Percentiles rank a stretch among this genome's conserved stretches.
These are phyloP conservation scores for Eonycteris spelaea DNA, from an alignment of 2,113 vertebrate genomes.

Conservation along the genomic window DNA sequence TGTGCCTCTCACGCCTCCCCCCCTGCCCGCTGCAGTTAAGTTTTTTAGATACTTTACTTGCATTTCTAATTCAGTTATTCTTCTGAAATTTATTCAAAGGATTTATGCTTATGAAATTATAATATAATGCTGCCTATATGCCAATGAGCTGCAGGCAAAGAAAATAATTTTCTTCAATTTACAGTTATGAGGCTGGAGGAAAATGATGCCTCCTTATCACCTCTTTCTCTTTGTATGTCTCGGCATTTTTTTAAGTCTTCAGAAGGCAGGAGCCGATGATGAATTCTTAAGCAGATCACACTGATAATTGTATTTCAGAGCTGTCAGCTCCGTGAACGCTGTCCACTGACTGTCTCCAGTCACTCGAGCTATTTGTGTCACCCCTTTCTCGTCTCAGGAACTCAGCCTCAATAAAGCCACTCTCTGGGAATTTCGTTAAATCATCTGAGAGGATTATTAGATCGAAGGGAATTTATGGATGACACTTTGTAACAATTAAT, in stretches of 20 bases:
- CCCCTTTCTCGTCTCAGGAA: conserved; percentile 77
- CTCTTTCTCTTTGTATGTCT: conserved; percentile 85
- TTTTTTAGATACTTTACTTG: conserved; percentile 87
- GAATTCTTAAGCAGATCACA: conserved; percentile 97
- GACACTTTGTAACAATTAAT: conserved; percentile 99
- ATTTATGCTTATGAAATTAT: conserved; percentile 92
- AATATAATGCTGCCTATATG: conserved; percentile 90
- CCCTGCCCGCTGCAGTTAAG: conserved; percentile 79
- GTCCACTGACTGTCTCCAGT: conserved; percentile 88
- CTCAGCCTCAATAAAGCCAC: conserved; percentile 90
- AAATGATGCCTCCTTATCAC: conserved; percentile 86
- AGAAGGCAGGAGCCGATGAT: conserved; percentile 89
- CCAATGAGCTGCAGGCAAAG: conserved; percentile 91
- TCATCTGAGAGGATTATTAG: conserved; percentile 94
- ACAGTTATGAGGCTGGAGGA: conserved; percentile 88
- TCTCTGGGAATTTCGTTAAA: conserved; percentile 89
- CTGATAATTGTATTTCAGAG: conserved; percentile 98
- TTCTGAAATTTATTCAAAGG: conserved; percentile 91
- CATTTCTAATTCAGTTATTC: conserved; percentile 90
- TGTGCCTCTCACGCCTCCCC: conserved; percentile 45
- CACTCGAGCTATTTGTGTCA: conserved; percentile 91
- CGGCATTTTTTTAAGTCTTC: conserved; percentile 85
- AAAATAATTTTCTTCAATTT: conserved; percentile 94
- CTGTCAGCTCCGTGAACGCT: conserved; percentile 91
- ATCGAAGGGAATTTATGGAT: conserved; percentile 97